Evolutionary conservation across 2,888 invertebrate genomes (phyloP).

Genomic region (Pandemis cinnamomeana): DNA sequence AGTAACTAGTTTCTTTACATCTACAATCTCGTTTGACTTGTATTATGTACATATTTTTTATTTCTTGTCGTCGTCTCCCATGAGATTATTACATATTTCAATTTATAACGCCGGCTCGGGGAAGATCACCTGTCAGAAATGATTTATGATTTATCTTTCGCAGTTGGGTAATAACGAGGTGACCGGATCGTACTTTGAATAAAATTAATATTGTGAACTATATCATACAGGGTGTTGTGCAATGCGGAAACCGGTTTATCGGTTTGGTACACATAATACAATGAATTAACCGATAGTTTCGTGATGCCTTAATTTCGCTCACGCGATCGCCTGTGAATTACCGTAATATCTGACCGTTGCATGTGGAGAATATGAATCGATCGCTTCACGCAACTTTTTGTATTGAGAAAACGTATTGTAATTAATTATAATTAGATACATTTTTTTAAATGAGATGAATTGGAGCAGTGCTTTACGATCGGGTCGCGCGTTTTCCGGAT

Average conservation of each 20-base stretch:
- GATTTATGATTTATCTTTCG: slow-evolving; percentile 31
- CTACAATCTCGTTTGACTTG: slow-evolving; percentile 28
- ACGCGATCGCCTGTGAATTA: slow-evolving; percentile 63
- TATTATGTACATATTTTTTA: slow-evolving; percentile 18
- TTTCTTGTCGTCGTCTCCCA: slow-evolving; percentile 9
- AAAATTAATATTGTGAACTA: slow-evolving; percentile 24
- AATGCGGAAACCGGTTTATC: slow-evolving; percentile 53
- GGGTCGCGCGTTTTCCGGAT: not conserved
- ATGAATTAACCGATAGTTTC: slow-evolving; percentile 40
- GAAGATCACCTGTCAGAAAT: slow-evolving; percentile 29
- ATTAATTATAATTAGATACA: slow-evolving; percentile 31
- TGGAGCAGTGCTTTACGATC: slow-evolving; percentile 22
- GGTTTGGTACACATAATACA: slow-evolving; percentile 31
- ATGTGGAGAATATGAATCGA: slow-evolving; percentile 55
- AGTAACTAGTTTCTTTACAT: slow-evolving; percentile 18
- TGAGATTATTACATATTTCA: slow-evolving; percentile 30
- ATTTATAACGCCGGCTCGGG: slow-evolving; percentile 28
- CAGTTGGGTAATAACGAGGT: slow-evolving; percentile 31
- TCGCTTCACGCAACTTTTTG: slow-evolving; percentile 56
- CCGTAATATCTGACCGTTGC: slow-evolving; percentile 73
- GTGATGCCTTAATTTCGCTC: slow-evolving; percentile 58
- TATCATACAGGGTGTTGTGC: slow-evolving; percentile 48
- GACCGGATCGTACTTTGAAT: slow-evolving; percentile 20
- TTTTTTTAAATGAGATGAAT: slow-evolving; percentile 32
- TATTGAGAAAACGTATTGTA: slow-evolving; percentile 37